Conservation (phyloP, 2,113 vertebrate genomes). For the Equus przewalskii region DNA sequence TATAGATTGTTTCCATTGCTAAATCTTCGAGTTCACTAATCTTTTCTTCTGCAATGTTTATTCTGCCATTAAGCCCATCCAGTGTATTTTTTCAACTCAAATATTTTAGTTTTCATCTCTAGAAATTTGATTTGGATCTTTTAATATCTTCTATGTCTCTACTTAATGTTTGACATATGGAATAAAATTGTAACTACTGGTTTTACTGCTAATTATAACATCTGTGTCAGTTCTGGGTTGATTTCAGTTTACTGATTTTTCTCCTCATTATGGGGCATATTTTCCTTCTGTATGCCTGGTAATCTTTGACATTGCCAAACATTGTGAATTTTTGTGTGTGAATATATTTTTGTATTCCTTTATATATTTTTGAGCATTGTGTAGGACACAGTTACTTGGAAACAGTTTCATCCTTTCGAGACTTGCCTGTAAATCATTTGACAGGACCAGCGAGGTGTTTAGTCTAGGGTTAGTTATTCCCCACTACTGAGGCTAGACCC, state of each 20-base stretch:
- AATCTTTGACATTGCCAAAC: background rate
- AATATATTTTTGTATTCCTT: background rate
- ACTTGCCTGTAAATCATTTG: background rate
- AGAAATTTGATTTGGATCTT: background rate
- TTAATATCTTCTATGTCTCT: background rate
- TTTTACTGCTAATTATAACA: background rate
- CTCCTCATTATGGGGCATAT: background rate
- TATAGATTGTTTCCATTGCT: background rate
- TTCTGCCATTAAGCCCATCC: background rate
- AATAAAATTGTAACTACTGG: background rate
- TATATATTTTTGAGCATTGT: background rate
- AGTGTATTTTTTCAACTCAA: background rate
- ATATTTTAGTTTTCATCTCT: conserved; percentile 18
- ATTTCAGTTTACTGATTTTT: background rate
- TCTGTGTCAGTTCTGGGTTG: background rate
- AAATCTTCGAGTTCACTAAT: background rate
- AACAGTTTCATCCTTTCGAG: background rate
- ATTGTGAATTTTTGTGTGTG: background rate
- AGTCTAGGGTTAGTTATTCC: background rate
- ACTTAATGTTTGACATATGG: background rate
- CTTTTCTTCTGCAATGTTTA: background rate
- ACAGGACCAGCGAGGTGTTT: background rate
- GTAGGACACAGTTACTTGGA: background rate
- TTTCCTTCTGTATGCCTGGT: background rate
- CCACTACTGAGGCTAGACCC: background rate